Percentiles rank a stretch among this genome's conserved stretches.
phyloP scores from a whole-genome alignment of 2,113 vertebrate genomes.

The Chionodraco myersi region DNA sequence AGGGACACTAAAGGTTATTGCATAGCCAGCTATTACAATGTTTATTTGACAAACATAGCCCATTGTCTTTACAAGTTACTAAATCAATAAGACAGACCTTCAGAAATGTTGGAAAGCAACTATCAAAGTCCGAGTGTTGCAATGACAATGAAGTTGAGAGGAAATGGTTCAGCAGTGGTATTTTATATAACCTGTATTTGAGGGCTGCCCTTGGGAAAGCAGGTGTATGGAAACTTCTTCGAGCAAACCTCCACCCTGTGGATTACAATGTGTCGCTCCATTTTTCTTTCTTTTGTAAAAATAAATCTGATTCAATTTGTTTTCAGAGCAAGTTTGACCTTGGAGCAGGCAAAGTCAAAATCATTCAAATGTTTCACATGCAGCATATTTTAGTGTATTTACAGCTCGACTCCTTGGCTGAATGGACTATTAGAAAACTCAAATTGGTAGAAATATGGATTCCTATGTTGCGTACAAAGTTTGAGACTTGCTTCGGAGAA shows the following conservation, averaged over 20 bases:
- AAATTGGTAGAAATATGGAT: not conserved
- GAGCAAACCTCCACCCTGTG: not conserved
- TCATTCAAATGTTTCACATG: not conserved
- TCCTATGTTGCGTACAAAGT: not conserved
- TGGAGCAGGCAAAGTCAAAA: slow-evolving; percentile 20
- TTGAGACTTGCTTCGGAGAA: not conserved
- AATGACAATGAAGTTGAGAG: not conserved
- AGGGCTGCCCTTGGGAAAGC: not conserved
- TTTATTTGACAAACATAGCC: not conserved
- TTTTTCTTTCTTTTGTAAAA: slow-evolving; percentile 1
- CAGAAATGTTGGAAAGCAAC: not conserved
- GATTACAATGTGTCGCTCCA: not conserved
- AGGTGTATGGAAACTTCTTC: not conserved
- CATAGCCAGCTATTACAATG: too few relatives aligned
- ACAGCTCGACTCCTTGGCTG: not conserved
- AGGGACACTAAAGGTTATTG: not conserved
- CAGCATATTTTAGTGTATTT: not conserved
- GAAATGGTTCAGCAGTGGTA: not conserved
- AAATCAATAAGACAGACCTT: not conserved
- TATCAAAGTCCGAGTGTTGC: not conserved
- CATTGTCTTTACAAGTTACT: not conserved
- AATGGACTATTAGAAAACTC: slow-evolving; percentile 2
- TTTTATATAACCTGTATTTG: not conserved
- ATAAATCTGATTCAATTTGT: slow-evolving; percentile 7
- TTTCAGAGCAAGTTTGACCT: slow-evolving; percentile 10